A percentile compares a stretch with the other conserved stretches of the same genome.
phyloP scores from a whole-genome alignment of 2,797 vertebrate genomes.

The Rhadinocentrus ornatus region DNA sequence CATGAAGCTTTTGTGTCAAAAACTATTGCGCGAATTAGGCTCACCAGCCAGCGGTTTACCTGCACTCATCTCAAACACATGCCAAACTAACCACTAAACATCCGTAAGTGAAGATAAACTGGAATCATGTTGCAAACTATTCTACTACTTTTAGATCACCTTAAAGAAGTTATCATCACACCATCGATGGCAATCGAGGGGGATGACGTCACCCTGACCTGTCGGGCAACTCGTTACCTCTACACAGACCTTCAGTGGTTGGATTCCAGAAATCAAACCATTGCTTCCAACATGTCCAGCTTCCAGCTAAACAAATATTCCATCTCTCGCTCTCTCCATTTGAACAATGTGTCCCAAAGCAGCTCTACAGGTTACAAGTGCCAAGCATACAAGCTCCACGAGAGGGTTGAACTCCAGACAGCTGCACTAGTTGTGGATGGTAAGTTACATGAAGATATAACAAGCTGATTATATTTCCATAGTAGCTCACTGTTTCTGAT shows the following conservation, averaged over 20 bases:
- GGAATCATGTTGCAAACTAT: conserved; percentile 17
- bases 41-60: conserved; percentile 14
- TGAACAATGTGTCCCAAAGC: conserved; percentile 82
- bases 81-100: conserved; percentile 1
- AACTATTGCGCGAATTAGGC: conserved; percentile 37
- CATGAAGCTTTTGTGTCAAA: conserved; percentile 49
- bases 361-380: conserved; percentile 82
- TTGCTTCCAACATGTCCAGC: conserved; percentile 50
- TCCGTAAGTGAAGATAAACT: not conserved
- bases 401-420: conserved; percentile 71
- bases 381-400: conserved; percentile 75
- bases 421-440: conserved; percentile 81
- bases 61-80: conserved; percentile 29
- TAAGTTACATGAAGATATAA: conserved; percentile 62
- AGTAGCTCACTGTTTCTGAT: not conserved
- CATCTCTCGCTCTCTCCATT: conserved; percentile 79
- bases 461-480: not conserved
- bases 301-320: conserved; percentile 74
- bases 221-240: conserved; percentile 87
- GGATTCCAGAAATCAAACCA: conserved; percentile 70
- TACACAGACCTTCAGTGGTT: conserved; percentile 86
- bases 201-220: conserved; percentile 81
- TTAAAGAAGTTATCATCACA: conserved; percentile 64
- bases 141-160: conserved; percentile 66
- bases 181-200: conserved; percentile 80